A percentile compares a stretch with the other conserved stretches of the same genome.
These are phyloP conservation scores for Ooceraea biroi DNA, from an alignment of 1,140 invertebrate genomes.

Conservation along the genomic window DNA sequence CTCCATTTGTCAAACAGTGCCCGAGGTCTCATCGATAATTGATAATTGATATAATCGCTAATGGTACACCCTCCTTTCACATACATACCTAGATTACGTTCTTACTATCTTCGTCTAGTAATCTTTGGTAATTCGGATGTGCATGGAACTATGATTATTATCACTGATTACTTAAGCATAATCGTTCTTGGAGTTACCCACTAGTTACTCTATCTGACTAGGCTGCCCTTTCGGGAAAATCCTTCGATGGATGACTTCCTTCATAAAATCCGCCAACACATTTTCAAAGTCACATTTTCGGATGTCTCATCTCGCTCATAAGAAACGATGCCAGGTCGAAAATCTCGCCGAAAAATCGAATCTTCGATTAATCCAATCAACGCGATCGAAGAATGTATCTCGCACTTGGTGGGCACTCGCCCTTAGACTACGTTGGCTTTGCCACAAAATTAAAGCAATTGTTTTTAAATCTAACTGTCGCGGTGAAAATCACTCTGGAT, in stretches of 20 bases:
- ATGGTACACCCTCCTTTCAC: constrained; percentile 36
- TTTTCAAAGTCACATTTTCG: background rate
- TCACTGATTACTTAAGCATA: constrained; percentile 79
- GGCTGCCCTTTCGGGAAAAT: background rate
- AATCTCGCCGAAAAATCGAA: background rate
- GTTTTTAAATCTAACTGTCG: background rate
- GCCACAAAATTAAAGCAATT: background rate
- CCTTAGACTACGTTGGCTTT: background rate
- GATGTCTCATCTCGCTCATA: background rate
- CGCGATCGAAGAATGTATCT: background rate
- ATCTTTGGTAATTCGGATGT: constrained; percentile 84
- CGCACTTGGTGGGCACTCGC: too few species aligned
- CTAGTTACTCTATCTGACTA: constrained; percentile 43
- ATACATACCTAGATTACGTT: constrained; percentile 50
- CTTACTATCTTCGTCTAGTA: constrained; percentile 75
- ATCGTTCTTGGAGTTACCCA: constrained; percentile 51
- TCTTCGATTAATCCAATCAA: background rate
- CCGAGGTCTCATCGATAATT: constrained; percentile 23
- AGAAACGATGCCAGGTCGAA: background rate
- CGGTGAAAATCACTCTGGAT: background rate
- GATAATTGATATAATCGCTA: constrained; percentile 41
- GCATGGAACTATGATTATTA: constrained; percentile 85
- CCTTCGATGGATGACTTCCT: constrained; percentile 3
- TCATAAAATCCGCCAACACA: background rate
- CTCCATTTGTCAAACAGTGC: constrained; percentile 1